Base-by-base conservation (phyloP, 2,797 vertebrate species). In the Borostomias antarcticus region DNA sequence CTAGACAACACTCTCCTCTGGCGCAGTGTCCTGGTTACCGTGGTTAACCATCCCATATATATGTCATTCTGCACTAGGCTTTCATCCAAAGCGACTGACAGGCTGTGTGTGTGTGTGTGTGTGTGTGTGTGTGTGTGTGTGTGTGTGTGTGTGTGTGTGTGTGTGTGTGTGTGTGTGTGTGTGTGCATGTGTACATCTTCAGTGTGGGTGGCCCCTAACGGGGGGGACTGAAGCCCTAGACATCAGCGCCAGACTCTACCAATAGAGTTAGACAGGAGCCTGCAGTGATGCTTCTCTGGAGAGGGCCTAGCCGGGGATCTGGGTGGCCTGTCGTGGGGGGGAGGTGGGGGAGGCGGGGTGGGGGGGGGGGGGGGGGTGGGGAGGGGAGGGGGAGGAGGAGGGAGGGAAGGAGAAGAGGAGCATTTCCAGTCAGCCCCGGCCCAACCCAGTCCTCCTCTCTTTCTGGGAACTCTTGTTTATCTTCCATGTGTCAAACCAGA, bases 401-500 rank as follows among this genome's bases (percentile, higher is more conserved):
- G 54, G 29, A 37, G 21, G 53, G 2, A 21, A 11, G 35, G 6
- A 21, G 3, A 15, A 5, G 57, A 43, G 45, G 35, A 23, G 52
- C 40, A 28, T 52, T 89, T 90, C 85, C 86, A 83, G 85, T 83
- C 81, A 87, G 73, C 47, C 54, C 66, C 66, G 48, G 71, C 26
- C 59, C 60, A 72, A 51, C 21, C 32, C 45, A 29, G 52, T 28
- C 43, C 33, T 37, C 63, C 28, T 29, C 37, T 26, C 23, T 74
- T 85, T 86, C 86, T 84, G 87, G 85, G 87, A 89, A 90, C 74
- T 60, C 40, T 48, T 72, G 63, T 66, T 72, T 66, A 66, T 66
- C 52, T 30, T 10, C 68, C 75, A 68, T 64, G 74, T 75, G 64
- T 63, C 77, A 82, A 64, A 69, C 83, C 82, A 76, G 77, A 76